Evolutionary conservation across 2,888 invertebrate species (phyloP), one percentile per base, ranked within the genome.

Genomic region (Drosophila stalkeri): DNA sequence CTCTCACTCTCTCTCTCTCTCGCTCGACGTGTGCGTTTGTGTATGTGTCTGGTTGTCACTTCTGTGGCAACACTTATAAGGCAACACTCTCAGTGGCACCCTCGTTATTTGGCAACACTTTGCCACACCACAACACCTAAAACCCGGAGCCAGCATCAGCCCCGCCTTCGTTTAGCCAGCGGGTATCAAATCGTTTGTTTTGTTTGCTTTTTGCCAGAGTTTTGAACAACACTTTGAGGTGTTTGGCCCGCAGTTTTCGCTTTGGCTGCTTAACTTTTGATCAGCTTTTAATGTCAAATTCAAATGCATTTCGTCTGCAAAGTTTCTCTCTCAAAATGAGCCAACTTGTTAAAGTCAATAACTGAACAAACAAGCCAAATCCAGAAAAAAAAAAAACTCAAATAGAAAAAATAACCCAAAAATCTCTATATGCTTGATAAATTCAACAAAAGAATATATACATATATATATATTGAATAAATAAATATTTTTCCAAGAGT

Each of bases 221-320:
- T 72, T 46, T 56, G 59, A 70, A 59, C 70, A 77, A 77, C 81
- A 71, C 79, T 74, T 77, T 47, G 70, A 79, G 81, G 81, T 76
- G 81, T 72, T 56, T 66, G 70, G 11, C 52, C 44, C 65, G 66
- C 75, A 59, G 59, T 72, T 82, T 74, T 39, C 31, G 74, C 27
- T 66, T 81, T 76, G 70, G 63, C 75, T 82, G 77, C 82, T 77
- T 75, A 86, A 86, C 88, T 86, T 86, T 88, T 80, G 88, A 90
- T 90, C 82, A 77, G 88, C 71, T 87, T 77, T 88, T 79, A 73
- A 88, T 86, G 80, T 65, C 80, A 80, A 67, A 72, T 70, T 66
- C 64, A 75, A 89, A 89, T 85, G 86, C 80, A 85, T 75, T 87
- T 59, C 43, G 86, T 86, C 89, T 86, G 77, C 52, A 81, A 86